A percentile compares a stretch with the other conserved stretches of the same genome.
phyloP scores from a whole-genome alignment of 2,888 invertebrate genomes.

The Nowickia ferox region DNA sequence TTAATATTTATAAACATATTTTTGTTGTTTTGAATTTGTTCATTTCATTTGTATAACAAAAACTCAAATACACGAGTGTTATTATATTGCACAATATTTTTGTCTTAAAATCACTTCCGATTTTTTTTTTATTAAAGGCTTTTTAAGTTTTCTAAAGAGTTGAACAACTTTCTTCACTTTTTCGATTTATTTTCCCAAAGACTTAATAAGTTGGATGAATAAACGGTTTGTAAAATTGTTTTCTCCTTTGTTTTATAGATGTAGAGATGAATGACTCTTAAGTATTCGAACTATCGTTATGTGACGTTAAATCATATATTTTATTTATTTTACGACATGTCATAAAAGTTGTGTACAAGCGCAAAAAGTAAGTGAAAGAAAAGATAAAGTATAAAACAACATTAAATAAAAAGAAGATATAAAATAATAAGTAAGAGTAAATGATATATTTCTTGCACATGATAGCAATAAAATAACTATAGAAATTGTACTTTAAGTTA shows the following conservation, averaged over 20 bases:
- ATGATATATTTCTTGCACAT: conserved; percentile 71
- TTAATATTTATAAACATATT: too few species aligned
- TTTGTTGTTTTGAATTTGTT: neutral
- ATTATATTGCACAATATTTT: conserved; percentile 6
- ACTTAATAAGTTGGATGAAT: conserved; percentile 6
- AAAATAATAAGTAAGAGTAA: conserved; percentile 70
- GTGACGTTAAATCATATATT: conserved; percentile 50
- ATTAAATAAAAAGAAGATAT: conserved; percentile 29
- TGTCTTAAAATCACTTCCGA: conserved; percentile 23
- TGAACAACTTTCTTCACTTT: neutral
- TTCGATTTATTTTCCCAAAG: conserved; percentile 36
- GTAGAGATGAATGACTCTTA: conserved; percentile 33
- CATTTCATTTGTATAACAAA: too few species aligned
- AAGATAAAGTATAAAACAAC: conserved; percentile 7
- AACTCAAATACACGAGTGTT: too few species aligned
- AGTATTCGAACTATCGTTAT: conserved; percentile 55
- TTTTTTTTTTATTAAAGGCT: conserved; percentile 3
- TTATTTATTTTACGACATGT: conserved; percentile 58
- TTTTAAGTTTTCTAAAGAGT: neutral
- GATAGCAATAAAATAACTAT: conserved; percentile 35
- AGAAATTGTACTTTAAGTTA: conserved; percentile 15
- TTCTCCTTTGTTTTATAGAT: neutral
- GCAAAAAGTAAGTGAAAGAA: conserved; percentile 23
- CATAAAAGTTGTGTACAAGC: conserved; percentile 48
- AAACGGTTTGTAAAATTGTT: neutral